Evolutionary conservation across 2,797 vertebrate genomes (phyloP).

Genomic region (Muraenolepis orangiensis): DNA sequence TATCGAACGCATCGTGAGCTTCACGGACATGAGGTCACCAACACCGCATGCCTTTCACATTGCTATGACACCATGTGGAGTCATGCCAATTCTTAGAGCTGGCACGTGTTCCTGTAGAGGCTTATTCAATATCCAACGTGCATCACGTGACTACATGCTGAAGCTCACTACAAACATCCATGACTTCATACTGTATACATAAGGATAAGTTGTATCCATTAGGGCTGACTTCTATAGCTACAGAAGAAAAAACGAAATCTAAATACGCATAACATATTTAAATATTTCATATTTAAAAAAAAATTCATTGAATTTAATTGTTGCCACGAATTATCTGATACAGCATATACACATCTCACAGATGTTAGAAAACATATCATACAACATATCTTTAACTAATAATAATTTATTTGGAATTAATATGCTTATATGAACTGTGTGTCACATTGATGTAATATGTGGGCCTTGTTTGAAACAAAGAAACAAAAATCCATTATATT

Average conservation of each 20-base stretch:
- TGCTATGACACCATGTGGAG: conserved; percentile 6
- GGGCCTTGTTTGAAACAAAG: neutral
- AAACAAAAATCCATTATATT: neutral
- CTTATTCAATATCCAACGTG: neutral
- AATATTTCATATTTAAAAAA: neutral
- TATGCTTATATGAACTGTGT: neutral
- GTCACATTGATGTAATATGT: neutral
- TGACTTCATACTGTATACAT: neutral
- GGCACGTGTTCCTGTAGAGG: neutral
- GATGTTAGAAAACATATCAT: neutral
- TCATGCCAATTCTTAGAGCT: neutral
- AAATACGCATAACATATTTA: neutral
- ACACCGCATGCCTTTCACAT: conserved; percentile 24
- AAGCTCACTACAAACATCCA: neutral
- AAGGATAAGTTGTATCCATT: neutral
- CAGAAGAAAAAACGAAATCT: neutral
- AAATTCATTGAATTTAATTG: neutral
- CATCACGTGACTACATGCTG: neutral
- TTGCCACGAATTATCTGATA: neutral
- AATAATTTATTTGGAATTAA: neutral
- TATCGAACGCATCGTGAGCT: neutral
- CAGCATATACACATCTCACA: neutral
- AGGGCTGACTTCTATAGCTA: neutral
- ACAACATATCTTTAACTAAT: too few relatives aligned
- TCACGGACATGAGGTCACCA: neutral